Conservation (phyloP, 2,113 vertebrate species). For the Limnothrissa miodon region DNA sequence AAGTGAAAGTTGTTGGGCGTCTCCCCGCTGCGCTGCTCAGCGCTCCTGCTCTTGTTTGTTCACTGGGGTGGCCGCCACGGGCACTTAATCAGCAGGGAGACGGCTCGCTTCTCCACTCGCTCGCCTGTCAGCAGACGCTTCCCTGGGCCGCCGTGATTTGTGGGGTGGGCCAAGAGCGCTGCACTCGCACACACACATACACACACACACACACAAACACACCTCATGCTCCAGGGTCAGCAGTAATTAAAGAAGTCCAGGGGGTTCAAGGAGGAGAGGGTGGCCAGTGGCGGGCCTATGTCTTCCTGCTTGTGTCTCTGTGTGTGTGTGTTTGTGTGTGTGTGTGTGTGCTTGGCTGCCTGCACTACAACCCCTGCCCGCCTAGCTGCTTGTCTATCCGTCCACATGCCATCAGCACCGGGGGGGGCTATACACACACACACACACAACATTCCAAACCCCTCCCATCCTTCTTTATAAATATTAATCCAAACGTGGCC, state of each 20-base stretch:
- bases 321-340: too few species aligned
- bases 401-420: slow-evolving; percentile 60
- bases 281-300: slow-evolving; percentile 45
- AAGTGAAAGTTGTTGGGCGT: background rate
- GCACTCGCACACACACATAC: background rate
- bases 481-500: slow-evolving; percentile 85
- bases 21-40: background rate
- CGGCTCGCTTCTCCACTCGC: slow-evolving; percentile 20
- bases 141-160: slow-evolving; percentile 62
- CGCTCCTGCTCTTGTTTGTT: background rate
- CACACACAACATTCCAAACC: slow-evolving; percentile 34
- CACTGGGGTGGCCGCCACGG: background rate
- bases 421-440: slow-evolving; percentile 59
- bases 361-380: background rate
- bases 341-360: background rate
- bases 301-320: background rate
- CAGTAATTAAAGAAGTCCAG: slow-evolving; percentile 73
- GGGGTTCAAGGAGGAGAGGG: slow-evolving; percentile 66
- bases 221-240: slow-evolving; percentile 58
- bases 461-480: slow-evolving; percentile 68
- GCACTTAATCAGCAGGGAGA: background rate
- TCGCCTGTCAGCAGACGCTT: slow-evolving; percentile 49
- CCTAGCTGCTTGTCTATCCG: slow-evolving; percentile 16
- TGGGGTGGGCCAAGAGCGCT: slow-evolving; percentile 27
- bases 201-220: background rate